Conservation (phyloP, 2,888 invertebrate genomes). For the Spodoptera picta region DNA sequence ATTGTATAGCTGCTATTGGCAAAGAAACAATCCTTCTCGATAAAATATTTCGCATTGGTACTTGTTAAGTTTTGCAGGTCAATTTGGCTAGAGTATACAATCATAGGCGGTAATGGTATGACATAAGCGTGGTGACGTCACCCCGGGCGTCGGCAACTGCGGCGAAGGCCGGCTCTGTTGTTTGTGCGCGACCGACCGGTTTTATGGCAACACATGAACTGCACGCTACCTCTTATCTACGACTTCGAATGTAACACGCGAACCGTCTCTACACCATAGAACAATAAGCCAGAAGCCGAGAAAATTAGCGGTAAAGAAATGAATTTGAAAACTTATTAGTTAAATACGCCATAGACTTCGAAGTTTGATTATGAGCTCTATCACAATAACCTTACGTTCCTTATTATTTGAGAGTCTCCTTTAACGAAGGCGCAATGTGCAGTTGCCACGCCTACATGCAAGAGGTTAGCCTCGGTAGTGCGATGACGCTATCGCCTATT, state of each 20-base stretch:
- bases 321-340: conserved; percentile 29
- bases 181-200: conserved; percentile 78
- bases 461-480: conserved; percentile 67
- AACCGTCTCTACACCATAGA: conserved; percentile 36
- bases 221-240: conserved; percentile 56
- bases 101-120: conserved; percentile 75
- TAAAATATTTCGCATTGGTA: conserved; percentile 50
- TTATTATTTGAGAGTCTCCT: conserved; percentile 33
- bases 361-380: conserved; percentile 27
- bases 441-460: conserved; percentile 75
- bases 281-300: conserved; percentile 29
- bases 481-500: conserved; percentile 83
- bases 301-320: conserved; percentile 28
- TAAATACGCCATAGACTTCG: conserved; percentile 14
- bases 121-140: conserved; percentile 87
- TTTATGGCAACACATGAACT: conserved; percentile 75
- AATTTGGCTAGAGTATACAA: conserved; percentile 68
- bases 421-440: conserved; percentile 48
- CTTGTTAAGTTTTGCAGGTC: conserved; percentile 63
- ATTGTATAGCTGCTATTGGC: conserved; percentile 46
- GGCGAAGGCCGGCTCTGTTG: conserved; percentile 83
- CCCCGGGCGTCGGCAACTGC: conserved; percentile 80
- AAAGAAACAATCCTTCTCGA: conserved; percentile 48
- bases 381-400: conserved; percentile 17
- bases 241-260: conserved; percentile 65